Evolutionary conservation across 2,888 invertebrate species (phyloP).

Genomic region (Noctua comes): DNA sequence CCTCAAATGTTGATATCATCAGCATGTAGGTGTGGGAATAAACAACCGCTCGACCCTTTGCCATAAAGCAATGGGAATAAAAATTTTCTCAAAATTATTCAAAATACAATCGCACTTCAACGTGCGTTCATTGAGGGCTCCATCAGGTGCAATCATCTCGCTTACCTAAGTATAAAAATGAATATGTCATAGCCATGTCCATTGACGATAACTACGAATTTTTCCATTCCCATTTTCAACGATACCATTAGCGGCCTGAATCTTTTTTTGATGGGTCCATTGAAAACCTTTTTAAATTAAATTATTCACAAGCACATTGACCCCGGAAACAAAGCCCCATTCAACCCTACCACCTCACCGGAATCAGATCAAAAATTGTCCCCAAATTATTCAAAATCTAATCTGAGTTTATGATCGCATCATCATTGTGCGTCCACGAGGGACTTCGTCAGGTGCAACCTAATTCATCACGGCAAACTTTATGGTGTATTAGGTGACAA

Average conservation of each 20-base stretch:
- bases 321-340: conserved; percentile 21
- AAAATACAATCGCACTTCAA: conserved; percentile 23
- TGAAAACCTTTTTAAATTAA: conserved; percentile 38
- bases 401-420: conserved; percentile 39
- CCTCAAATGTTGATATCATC: conserved; percentile 1
- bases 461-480: conserved; percentile 81
- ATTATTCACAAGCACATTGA: conserved; percentile 35
- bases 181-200: neutral
- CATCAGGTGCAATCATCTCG: conserved; percentile 65
- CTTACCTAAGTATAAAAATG: neutral
- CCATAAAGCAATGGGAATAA: conserved; percentile 15
- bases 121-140: conserved; percentile 6
- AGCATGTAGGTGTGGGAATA: neutral
- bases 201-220: neutral
- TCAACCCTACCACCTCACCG: conserved; percentile 14
- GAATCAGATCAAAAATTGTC: conserved; percentile 46
- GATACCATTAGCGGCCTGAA: conserved; percentile 24
- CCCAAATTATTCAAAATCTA: conserved; percentile 50
- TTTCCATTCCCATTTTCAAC: neutral
- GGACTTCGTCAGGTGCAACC: conserved; percentile 68
- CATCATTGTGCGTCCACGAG: conserved; percentile 47
- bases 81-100: conserved; percentile 46
- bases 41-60: neutral
- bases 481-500: conserved; percentile 84
- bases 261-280: conserved; percentile 32